phyloP scores from a whole-genome alignment of 2,113 vertebrate genomes.

The Apus apus region DNA sequence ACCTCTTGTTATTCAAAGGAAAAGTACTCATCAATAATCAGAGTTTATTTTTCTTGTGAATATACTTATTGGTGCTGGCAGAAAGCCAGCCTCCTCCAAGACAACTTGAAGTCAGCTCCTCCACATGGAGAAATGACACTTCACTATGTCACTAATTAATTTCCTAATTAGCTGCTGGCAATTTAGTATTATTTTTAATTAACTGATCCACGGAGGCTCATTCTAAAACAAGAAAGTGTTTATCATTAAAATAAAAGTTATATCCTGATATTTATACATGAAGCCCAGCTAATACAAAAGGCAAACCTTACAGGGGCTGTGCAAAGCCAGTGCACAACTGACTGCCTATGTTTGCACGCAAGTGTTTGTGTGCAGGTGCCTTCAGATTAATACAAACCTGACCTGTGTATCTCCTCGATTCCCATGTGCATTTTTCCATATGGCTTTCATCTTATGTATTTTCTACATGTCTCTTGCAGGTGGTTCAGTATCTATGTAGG shows the following conservation, averaged over 20 bases:
- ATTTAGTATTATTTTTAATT: slow-evolving; percentile 43
- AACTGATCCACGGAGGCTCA: not conserved
- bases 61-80: not conserved
- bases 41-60: not conserved
- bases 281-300: not conserved
- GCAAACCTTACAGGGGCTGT: not conserved
- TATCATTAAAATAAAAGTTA: not conserved
- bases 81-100: not conserved
- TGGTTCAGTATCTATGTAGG: not conserved
- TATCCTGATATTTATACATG: not conserved
- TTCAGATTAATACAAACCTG: not conserved
- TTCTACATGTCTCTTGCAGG: not conserved
- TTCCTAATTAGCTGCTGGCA: slow-evolving; percentile 14
- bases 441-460: not conserved
- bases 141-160: slow-evolving; percentile 9
- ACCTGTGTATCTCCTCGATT: rapidly evolving
- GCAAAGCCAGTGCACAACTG: not conserved
- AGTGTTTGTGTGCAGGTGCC: not conserved
- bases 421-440: not conserved
- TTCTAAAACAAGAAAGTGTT: not conserved
- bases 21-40: slow-evolving; percentile 3
- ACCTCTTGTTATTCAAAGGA: not conserved
- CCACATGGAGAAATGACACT: not conserved
- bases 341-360: not conserved
- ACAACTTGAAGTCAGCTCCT: not conserved